A percentile compares a stretch with the other conserved stretches of the same genome.
These are phyloP conservation scores for Phalera bucephala DNA, from an alignment of 2,888 invertebrate species.

Conservation along the genomic window DNA sequence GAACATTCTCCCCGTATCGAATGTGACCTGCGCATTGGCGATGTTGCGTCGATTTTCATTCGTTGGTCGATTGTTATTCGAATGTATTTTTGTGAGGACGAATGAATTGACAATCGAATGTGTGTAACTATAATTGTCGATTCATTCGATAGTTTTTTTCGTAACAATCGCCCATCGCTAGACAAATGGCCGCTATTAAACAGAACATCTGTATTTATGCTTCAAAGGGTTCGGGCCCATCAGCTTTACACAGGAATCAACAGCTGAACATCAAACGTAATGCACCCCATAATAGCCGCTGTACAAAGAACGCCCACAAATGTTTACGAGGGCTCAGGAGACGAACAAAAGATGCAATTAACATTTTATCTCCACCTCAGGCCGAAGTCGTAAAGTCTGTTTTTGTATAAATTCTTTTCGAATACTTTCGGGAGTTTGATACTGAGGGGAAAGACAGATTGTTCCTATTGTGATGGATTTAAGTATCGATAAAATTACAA, in stretches of 20 bases:
- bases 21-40: too few relatives aligned
- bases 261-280: constrained; percentile 1
- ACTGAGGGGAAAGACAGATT: background rate
- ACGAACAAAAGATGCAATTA: constrained; percentile 4
- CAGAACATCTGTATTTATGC: background rate
- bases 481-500: background rate
- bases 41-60: too few relatives aligned
- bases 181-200: too few relatives aligned
- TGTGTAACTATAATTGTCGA: too few relatives aligned
- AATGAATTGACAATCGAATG: too few relatives aligned
- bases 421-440: background rate
- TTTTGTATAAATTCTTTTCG: constrained; percentile 2
- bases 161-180: too few relatives aligned
- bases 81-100: too few relatives aligned
- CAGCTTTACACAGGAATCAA: constrained; percentile 1
- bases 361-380: constrained; percentile 3
- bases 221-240: background rate
- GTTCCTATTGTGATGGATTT: background rate
- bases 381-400: background rate
- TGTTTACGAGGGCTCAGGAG: constrained; percentile 1
- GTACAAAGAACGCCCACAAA: constrained; percentile 2
- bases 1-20: too few relatives aligned
- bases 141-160: too few relatives aligned
- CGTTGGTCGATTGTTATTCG: too few relatives aligned
- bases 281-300: background rate